Base-by-base conservation (phyloP, 1,140 invertebrate genomes). In the Adelges cooleyi region DNA sequence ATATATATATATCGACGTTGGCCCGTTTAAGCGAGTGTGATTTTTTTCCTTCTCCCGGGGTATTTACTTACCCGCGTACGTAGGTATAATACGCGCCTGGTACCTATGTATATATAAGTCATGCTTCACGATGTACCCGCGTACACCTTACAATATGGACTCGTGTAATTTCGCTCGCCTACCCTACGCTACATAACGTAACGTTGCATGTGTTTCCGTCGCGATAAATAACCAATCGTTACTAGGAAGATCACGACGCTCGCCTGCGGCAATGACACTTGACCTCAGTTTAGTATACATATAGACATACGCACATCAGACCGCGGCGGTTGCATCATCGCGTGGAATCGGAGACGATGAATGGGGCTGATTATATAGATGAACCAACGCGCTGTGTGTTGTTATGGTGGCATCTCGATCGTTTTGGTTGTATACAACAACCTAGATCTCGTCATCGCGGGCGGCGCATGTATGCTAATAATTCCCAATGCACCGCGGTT, bases 241-340 rank as follows among this genome's bases (percentile, higher is more conserved):
- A 44, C 54, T 27, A 59, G 54, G 54, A 59, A 59, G 54, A 59
- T 59, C 54, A 59, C 54, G 54, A 59, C 23, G 54, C n/a, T 27
- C 13, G 54, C 54, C 54, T 25, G 36, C 54, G 54, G 54, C n/a
- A 18, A 56, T 44, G 54, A 59, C 54, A 42, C 54, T 59, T 44
- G 54, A 59, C 54, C 54, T 46, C 40, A 40, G 52, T 40, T 54
- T 54, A 54, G 52, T 54, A 40, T 40, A 18, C n/a, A n/a, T n/a
- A n/a, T n/a, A n/a, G n/a, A n/a, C n/a, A n/a, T n/a, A n/a, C n/a
- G n/a, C n/a, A n/a, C n/a, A n/a, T n/a, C n/a, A n/a, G 18, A 27
- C 20, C 42, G 38, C 38, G 8, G 13, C 8, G 33, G 20, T 54
- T 54, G 38, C 52, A 40, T 54, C 52, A 54, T 48, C 29, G 29